Evolutionary conservation across 2,113 vertebrate genomes (phyloP), one percentile per base, ranked within the genome.

Genomic region (Microcebus ravelobensis): DNA sequence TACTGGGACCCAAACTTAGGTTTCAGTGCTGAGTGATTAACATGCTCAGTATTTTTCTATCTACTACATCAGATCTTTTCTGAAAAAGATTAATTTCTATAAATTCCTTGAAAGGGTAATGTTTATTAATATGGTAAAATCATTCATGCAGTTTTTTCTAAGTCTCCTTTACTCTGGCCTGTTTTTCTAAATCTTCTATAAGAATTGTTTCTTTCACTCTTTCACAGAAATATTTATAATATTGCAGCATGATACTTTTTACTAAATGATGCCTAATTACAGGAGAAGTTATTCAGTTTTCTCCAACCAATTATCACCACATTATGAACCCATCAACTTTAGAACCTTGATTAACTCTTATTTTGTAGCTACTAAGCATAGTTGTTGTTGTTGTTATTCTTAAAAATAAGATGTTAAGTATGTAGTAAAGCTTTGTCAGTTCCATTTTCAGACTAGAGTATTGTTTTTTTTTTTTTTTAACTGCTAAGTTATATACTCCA

Each of bases 371-470:
- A 68, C 29, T 96, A 93, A 96, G 68, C 48, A 76, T 61, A 86
- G 42, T 83, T 76, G 39, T 68, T 74, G 79, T 67, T 4, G n/a
- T 55, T 55, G 45, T 55, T 55, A 42, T 29, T 63, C n/a, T n/a
- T 95, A 31, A 48, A 85, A n/a, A 65, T 88, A n/a, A 79, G 67
- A 74, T 90, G 63, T 82, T 83, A 94, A 59, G 52, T 31, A 84
- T 90, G 36, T 73, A 85, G 25, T 91, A 95, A 94, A 87, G 68
- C 65, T 95, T 95, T 89, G 52, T 93, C 80, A 91, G 42, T 96
- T 94, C 61, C 92, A 67, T 95, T 94, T 95, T 80, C 85, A 88
- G n/a, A 65, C 82, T 91, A 70, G 34, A 88, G 23, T 80, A 21
- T 31, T 76, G 17, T 57, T 45, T 45, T 45, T 45, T 45, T 18